Evolutionary conservation across 1,140 invertebrate genomes (phyloP), one percentile per base, ranked within the genome.

Genomic region (Drosophila kohkoa): DNA sequence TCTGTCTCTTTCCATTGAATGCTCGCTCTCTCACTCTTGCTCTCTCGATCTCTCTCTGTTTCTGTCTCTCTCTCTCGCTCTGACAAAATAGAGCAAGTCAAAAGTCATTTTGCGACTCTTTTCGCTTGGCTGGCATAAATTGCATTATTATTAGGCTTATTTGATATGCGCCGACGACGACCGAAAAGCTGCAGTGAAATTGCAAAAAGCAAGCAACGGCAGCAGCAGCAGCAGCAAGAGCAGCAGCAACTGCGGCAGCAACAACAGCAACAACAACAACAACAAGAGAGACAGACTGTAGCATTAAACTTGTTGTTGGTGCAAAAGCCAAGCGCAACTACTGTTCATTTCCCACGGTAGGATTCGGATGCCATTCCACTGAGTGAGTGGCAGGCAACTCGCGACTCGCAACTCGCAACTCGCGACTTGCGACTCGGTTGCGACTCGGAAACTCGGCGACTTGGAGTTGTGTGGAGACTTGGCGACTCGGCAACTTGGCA

Each of bases 331-430:
- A 80, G 82, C 67, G 68, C 75, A 68, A 83, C 90, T 91, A 91
- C 90, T 91, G 90, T 91, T 87, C 90, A 91, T 91, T 91, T 91
- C 90, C 90, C 90, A 91, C 90, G 90, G 90, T 91, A 88, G 81
- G 83, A 88, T 82, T 81, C 77, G 77, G 78, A 77, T 80, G 78
- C 75, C 75, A 80, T 77, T 80, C 75, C 70, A 77, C 70, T 80
- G 75, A 69, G 78, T 68, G 58, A 76, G 76, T 70, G 64, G 85
- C 76, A 82, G 82, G 67, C 81, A 71, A 68, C 65, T 68, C 55
- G 57, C 46, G 46, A 30, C 68, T 70, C 20, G 68, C 59, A n/a
- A n/a, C n/a, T n/a, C n/a, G n/a, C n/a, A 38, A 46, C 59, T 66
- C 5, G 35, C 5, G 45, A 48, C 45, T 48, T 5, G 35, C 13